These are phyloP conservation scores for Carposina sasakii DNA, from an alignment of 1,140 invertebrate species.

Conservation along the genomic window DNA sequence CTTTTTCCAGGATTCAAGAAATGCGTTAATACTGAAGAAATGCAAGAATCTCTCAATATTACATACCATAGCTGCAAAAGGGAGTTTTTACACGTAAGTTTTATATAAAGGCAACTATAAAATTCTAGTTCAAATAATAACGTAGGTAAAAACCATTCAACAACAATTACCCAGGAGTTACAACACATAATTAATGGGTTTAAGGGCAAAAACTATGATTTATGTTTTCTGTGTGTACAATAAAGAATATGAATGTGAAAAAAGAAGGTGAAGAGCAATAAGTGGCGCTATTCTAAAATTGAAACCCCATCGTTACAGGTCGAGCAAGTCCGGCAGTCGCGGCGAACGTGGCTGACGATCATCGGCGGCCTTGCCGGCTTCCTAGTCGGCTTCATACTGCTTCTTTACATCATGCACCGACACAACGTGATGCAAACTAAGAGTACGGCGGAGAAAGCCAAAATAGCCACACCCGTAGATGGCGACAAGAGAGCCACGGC, in stretches of 20 bases:
- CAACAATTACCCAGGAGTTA: too few species aligned
- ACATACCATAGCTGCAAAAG: slow-evolving; percentile 40
- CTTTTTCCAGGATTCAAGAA: slow-evolving; percentile 51
- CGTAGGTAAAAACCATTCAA: too few species aligned
- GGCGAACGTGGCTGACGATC: slow-evolving; percentile 65
- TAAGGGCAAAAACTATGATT: too few species aligned
- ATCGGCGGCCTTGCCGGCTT: slow-evolving; percentile 57
- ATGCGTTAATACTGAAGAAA: slow-evolving; percentile 29
- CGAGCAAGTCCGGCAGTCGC: slow-evolving; percentile 37
- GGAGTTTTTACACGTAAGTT: slow-evolving; percentile 39
- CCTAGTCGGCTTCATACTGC: slow-evolving; percentile 59
- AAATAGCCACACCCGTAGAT: slow-evolving; percentile 27
- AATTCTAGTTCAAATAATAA: too few species aligned
- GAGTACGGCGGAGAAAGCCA: slow-evolving; percentile 39
- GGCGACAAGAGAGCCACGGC: slow-evolving; percentile 37
- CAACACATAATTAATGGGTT: too few species aligned
- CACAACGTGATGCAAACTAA: slow-evolving; percentile 66
- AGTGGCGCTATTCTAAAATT: too few species aligned
- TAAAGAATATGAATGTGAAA: too few species aligned
- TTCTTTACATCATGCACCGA: slow-evolving; percentile 64
- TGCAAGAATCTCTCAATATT: slow-evolving; percentile 30
- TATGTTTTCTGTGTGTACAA: too few species aligned
- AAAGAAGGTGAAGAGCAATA: too few species aligned
- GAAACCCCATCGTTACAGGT: too few species aligned
- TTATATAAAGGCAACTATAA: too few species aligned